phyloP scores from a whole-genome alignment of 2,113 vertebrate species.

The Bagarius yarrelli region DNA sequence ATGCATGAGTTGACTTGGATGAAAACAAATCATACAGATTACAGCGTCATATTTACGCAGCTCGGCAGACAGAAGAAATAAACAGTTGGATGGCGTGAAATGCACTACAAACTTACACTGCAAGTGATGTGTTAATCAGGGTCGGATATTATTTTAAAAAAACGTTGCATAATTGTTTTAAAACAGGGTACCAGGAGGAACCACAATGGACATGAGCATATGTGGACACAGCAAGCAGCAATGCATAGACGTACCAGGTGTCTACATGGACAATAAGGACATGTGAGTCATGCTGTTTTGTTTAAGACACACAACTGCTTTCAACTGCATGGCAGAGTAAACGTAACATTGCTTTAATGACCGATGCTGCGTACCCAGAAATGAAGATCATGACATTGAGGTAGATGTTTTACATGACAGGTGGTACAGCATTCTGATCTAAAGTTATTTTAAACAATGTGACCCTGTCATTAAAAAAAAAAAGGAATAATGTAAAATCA shows the following conservation, averaged over 20 bases:
- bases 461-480: conserved; percentile 33
- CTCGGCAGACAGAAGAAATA: background rate
- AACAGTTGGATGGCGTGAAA: background rate
- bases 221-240: conserved; percentile 13
- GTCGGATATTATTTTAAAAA: background rate
- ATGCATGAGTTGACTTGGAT: background rate
- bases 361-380: conserved; percentile 14
- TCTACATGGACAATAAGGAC: conserved; percentile 22
- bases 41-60: conserved; percentile 7
- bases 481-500: conserved; percentile 32
- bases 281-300: conserved; percentile 24
- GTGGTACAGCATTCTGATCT: conserved; percentile 68
- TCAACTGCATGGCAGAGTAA: conserved; percentile 30
- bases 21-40: background rate
- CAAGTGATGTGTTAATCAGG: background rate
- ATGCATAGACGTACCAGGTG: conserved; percentile 8
- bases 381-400: conserved; percentile 64
- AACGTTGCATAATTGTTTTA: conserved; percentile 13
- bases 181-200: background rate
- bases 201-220: background rate
- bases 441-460: conserved; percentile 45
- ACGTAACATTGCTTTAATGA: conserved; percentile 34
- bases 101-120: background rate
- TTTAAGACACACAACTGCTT: conserved; percentile 21
- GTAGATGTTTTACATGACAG: conserved; percentile 66